These are phyloP conservation scores for Mustelus asterias DNA, from an alignment of 2,113 vertebrate species.

Conservation along the genomic window DNA sequence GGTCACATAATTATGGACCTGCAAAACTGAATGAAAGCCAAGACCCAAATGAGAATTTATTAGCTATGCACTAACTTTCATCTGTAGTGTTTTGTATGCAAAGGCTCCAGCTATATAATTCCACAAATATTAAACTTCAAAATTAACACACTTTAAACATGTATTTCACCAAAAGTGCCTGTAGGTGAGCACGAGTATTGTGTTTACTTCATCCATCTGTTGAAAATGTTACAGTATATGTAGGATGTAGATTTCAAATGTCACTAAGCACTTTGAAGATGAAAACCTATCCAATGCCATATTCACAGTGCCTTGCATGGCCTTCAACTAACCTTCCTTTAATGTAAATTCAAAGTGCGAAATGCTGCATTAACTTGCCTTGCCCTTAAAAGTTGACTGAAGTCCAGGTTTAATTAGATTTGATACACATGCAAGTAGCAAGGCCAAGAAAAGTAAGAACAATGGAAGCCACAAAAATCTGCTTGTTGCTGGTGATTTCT, in stretches of 20 bases:
- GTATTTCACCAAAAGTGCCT: not conserved
- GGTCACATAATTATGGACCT: not conserved
- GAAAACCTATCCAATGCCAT: not conserved
- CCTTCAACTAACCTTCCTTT: not conserved
- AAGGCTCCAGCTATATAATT: not conserved
- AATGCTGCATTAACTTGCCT: not conserved
- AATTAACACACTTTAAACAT: not conserved
- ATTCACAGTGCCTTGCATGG: not conserved
- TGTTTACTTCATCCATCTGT: not conserved
- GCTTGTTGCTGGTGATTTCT: not conserved
- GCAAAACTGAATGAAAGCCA: not conserved
- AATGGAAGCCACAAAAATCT: not conserved
- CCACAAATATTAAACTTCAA: not conserved
- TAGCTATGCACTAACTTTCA: not conserved
- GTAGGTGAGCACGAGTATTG: not conserved
- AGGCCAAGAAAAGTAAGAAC: not conserved
- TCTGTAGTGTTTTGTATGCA: not conserved
- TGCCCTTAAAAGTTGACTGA: constrained; percentile 12
- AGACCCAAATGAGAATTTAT: not conserved
- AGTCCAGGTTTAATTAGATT: constrained; percentile 12
- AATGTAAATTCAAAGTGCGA: not conserved
- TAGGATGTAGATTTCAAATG: not conserved
- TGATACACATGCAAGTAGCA: not conserved
- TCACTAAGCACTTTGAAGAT: not conserved
- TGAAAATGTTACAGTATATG: not conserved